phyloP scores from a whole-genome alignment of 2,113 vertebrate genomes.

The Dolichallabes microphthalmus region DNA sequence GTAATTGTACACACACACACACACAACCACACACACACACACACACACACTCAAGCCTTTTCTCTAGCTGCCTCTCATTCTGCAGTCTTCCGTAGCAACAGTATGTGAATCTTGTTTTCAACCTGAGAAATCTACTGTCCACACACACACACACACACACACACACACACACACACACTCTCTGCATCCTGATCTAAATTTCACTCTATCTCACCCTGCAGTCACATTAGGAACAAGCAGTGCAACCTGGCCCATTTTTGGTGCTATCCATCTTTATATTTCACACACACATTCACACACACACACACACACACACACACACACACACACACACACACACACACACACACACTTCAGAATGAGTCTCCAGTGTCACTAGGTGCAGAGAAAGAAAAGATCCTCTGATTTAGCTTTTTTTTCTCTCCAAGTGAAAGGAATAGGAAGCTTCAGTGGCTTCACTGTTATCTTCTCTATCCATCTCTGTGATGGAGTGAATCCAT shows the following conservation, averaged over 20 bases:
- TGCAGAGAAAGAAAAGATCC: not conserved
- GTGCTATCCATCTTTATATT: not conserved
- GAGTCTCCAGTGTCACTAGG: slow-evolving; percentile 3
- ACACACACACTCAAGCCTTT: not conserved
- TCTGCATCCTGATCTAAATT: slow-evolving; percentile 10
- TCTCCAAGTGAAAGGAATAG: not conserved
- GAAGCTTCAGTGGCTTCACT: not conserved
- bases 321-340: slow-evolving; percentile 40
- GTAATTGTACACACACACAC: not conserved
- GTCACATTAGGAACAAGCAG: not conserved
- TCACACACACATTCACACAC: slow-evolving; percentile 13
- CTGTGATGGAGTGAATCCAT: not conserved
- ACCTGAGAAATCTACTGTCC: not conserved
- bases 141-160: not conserved
- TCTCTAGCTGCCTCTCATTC: not conserved
- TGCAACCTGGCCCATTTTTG: not conserved
- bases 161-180: not conserved
- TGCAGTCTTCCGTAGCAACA: not conserved
- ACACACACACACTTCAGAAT: slow-evolving; percentile 45
- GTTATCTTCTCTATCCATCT: not conserved
- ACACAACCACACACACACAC: not conserved
- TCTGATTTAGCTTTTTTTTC: not conserved
- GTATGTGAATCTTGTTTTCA: not conserved
- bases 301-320: not conserved
- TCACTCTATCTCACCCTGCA: not conserved